Conservation (phyloP, 2,113 vertebrate species). For the Triplophysa tibetana region DNA sequence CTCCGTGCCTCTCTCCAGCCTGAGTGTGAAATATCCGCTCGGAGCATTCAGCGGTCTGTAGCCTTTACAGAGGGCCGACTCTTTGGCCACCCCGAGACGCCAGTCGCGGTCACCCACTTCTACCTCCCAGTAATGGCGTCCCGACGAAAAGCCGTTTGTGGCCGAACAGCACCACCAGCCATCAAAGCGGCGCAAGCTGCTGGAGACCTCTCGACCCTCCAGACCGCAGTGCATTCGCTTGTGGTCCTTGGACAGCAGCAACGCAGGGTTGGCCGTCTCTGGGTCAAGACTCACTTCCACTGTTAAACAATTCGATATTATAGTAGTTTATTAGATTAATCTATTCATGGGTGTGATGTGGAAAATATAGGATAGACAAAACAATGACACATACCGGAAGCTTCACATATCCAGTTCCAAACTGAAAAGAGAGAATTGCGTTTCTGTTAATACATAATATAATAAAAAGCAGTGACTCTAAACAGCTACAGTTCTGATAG, state of each 20-base stretch:
- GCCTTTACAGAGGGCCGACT: slow-evolving; percentile 77
- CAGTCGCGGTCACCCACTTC: slow-evolving; percentile 82
- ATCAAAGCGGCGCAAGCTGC: slow-evolving; percentile 63
- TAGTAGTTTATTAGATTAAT: background rate
- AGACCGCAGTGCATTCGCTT: slow-evolving; percentile 82
- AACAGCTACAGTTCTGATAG: background rate
- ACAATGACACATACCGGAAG: slow-evolving; percentile 65
- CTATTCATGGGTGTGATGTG: background rate
- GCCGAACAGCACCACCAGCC: slow-evolving; percentile 73
- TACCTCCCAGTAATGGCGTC: slow-evolving; percentile 83
- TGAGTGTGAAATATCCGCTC: slow-evolving; percentile 72
- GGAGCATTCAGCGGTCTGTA: slow-evolving; percentile 70
- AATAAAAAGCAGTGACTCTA: background rate
- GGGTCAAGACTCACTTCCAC: slow-evolving; percentile 80
- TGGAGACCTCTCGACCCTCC: slow-evolving; percentile 62
- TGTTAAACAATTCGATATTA: slow-evolving; percentile 52
- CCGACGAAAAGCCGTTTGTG: slow-evolving; percentile 62
- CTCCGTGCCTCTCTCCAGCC: slow-evolving; percentile 73
- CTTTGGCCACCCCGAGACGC: slow-evolving; percentile 84
- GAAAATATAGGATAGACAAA: background rate
- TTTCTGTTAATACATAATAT: background rate
- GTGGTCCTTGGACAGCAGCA: slow-evolving; percentile 79
- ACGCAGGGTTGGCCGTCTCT: slow-evolving; percentile 68
- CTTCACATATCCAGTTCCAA: slow-evolving; percentile 77
- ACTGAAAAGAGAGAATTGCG: slow-evolving; percentile 57